Conservation (phyloP, 2,797 vertebrate genomes). For the Falco naumanni region DNA sequence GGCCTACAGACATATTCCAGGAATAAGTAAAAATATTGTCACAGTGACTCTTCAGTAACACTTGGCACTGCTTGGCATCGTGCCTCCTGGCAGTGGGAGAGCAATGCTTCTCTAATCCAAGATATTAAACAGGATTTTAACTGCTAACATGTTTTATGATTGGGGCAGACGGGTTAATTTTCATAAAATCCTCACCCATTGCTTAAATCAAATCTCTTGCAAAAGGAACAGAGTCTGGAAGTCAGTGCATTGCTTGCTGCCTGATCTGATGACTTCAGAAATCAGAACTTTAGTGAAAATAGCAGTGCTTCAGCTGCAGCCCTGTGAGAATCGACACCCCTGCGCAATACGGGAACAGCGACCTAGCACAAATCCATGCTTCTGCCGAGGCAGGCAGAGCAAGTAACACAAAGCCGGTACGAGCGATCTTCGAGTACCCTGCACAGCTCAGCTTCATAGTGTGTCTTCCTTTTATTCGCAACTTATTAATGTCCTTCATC, state of each 20-base stretch:
- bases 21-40: conserved; percentile 33
- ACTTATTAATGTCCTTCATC: neutral
- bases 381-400: neutral
- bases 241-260: neutral
- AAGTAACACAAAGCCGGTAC: neutral
- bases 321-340: neutral
- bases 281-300: neutral
- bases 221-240: neutral
- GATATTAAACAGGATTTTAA: neutral
- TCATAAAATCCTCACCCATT: neutral
- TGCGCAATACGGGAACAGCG: neutral
- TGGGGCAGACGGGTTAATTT: neutral
- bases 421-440: neutral
- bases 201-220: neutral
- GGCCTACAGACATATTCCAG: conserved; percentile 12
- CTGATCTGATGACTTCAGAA: neutral
- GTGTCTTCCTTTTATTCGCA: neutral
- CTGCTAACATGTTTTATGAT: neutral
- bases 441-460: neutral
- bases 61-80: conserved; percentile 12
- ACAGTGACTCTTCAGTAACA: neutral
- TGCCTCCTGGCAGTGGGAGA: neutral
- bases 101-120: neutral
- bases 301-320: neutral
- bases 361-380: neutral